phyloP scores from a whole-genome alignment of 2,113 vertebrate genomes.

The Phodopus roborovskii region DNA sequence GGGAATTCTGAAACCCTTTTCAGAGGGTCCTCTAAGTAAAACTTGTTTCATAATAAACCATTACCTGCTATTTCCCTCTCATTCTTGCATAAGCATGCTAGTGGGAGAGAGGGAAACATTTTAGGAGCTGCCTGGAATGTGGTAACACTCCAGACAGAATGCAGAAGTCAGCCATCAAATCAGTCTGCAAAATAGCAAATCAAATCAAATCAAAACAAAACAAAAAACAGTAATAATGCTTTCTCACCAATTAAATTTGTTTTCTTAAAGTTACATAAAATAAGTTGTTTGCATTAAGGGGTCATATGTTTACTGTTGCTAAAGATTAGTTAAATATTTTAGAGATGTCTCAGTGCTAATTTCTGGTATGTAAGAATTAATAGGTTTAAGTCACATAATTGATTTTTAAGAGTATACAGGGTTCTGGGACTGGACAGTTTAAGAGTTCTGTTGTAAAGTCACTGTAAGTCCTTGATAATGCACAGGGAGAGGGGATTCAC shows the following conservation, averaged over 20 bases:
- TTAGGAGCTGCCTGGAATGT: neutral
- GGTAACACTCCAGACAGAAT: neutral
- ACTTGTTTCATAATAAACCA: slow-evolving; percentile 16
- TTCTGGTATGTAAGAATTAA: slow-evolving; percentile 10
- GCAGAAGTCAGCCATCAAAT: neutral
- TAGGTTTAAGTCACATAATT: neutral
- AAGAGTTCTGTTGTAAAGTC: neutral
- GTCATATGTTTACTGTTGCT: neutral
- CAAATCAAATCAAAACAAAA: neutral
- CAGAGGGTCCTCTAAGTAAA: slow-evolving; percentile 41
- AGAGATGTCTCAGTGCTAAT: slow-evolving; percentile 52
- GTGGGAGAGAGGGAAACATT: neutral
- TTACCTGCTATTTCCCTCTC: neutral
- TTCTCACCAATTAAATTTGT: neutral
- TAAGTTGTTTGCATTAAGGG: neutral
- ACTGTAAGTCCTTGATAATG: neutral
- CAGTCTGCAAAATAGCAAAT: neutral
- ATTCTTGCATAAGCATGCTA: neutral
- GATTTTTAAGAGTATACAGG: slow-evolving; percentile 25
- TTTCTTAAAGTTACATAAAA: slow-evolving; percentile 2
- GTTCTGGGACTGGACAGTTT: neutral
- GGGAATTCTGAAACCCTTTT: neutral
- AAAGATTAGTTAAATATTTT: neutral
- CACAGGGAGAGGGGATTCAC: neutral
- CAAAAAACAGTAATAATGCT: neutral